Evolutionary conservation across 1,140 invertebrate species (phyloP).

Genomic region (Leucophenga varia): DNA sequence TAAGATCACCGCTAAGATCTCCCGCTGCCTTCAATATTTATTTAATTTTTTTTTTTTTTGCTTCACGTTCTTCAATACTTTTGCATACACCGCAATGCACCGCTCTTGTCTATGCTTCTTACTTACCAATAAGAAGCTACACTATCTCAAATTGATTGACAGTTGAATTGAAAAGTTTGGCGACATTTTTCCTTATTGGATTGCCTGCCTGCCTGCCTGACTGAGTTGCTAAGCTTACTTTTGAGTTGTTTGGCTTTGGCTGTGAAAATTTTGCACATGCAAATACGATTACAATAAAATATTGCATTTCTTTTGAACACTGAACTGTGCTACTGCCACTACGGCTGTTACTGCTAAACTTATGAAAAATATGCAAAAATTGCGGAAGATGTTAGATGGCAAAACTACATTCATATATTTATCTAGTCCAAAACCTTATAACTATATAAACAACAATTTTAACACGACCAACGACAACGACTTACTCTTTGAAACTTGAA

Average conservation of each 20-base stretch:
- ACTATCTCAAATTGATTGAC: conserved; percentile 54
- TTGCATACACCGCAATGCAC: too few species aligned
- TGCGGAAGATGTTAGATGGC: conserved; percentile 20
- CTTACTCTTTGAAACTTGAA: too few species aligned
- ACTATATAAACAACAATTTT: too few species aligned
- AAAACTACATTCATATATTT: neutral
- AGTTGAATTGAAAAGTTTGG: conserved; percentile 54
- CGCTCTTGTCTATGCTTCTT: too few species aligned
- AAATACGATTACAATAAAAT: neutral
- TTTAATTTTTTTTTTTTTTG: too few species aligned
- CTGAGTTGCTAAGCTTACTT: conserved; percentile 33
- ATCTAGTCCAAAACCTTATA: conserved; percentile 48
- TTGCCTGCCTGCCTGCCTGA: conserved; percentile 14
- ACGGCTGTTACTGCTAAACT: too few species aligned
- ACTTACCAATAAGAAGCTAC: neutral
- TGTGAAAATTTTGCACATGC: conserved; percentile 4
- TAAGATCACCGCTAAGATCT: too few species aligned
- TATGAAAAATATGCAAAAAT: conserved; percentile 6
- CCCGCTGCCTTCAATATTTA: conserved; percentile 26
- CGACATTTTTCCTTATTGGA: too few species aligned
- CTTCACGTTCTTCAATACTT: too few species aligned
- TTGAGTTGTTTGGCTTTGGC: conserved; percentile 14
- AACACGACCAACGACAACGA: too few species aligned
- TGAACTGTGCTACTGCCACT: too few species aligned
- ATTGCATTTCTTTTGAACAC: too few species aligned